Evolutionary conservation across 2,888 invertebrate species (phyloP).

Genomic region (Drosophila rellima): DNA sequence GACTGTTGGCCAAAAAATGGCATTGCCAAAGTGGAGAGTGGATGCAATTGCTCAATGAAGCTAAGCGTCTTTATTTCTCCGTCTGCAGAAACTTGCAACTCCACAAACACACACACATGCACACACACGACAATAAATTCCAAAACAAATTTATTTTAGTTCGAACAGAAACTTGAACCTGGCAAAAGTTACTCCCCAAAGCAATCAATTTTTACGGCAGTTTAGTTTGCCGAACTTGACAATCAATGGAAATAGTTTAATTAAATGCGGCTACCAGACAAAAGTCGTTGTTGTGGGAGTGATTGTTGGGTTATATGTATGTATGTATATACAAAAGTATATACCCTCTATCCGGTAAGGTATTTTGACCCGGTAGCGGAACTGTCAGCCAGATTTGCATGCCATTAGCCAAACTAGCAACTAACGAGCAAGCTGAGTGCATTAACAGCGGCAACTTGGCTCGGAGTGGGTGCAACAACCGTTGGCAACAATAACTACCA

Average conservation of each 20-base stretch:
- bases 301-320: neutral
- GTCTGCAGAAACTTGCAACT: constrained; percentile 57
- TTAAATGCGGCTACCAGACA: constrained; percentile 53
- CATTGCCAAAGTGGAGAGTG: constrained; percentile 4
- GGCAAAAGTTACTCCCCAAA: constrained; percentile 34
- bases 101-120: constrained; percentile 21
- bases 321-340: neutral
- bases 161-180: constrained; percentile 49
- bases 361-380: constrained; percentile 53
- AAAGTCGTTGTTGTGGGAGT: constrained; percentile 4
- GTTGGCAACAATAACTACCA: constrained; percentile 34
- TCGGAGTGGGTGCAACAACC: constrained; percentile 49
- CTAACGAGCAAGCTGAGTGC: constrained; percentile 63
- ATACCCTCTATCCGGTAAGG: neutral
- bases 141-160: constrained; percentile 58
- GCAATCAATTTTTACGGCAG: constrained; percentile 68
- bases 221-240: constrained; percentile 64
- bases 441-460: constrained; percentile 36
- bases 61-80: constrained; percentile 43
- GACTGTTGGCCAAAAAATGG: constrained; percentile 25
- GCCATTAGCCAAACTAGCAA: constrained; percentile 43
- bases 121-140: constrained; percentile 55
- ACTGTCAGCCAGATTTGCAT: constrained; percentile 48
- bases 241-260: constrained; percentile 71
- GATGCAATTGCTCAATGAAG: constrained; percentile 53